phyloP scores from a whole-genome alignment of 1,140 invertebrate genomes.

The Ctenoplectra terminalis region DNA sequence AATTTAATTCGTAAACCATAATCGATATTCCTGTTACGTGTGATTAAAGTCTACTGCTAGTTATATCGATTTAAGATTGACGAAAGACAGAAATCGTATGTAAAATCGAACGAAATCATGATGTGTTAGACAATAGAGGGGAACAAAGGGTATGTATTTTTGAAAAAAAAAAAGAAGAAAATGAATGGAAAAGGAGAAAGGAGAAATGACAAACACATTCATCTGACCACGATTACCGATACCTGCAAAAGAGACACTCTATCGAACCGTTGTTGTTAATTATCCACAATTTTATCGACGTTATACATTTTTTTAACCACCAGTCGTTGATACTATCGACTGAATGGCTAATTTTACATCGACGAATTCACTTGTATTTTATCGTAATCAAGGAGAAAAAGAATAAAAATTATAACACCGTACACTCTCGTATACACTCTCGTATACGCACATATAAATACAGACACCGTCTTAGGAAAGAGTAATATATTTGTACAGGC shows the following conservation, averaged over 20 bases:
- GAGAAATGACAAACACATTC: constrained; percentile 3
- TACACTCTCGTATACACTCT: background rate
- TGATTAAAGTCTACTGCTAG: constrained; percentile 36
- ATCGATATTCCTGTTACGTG: constrained; percentile 39
- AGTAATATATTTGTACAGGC: constrained; percentile 57
- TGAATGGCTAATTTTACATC: constrained; percentile 42
- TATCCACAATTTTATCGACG: constrained; percentile 65
- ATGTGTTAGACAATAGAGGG: constrained; percentile 36
- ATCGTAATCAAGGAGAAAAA: background rate
- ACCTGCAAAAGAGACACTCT: constrained; percentile 66
- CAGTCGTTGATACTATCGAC: constrained; percentile 51
- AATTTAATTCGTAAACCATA: constrained; percentile 21
- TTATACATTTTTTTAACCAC: constrained; percentile 53
- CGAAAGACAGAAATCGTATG: constrained; percentile 11
- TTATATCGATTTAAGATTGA: constrained; percentile 24
- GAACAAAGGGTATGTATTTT: constrained; percentile 57
- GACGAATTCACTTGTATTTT: constrained; percentile 41
- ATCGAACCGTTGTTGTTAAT: constrained; percentile 63
- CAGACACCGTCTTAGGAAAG: constrained; percentile 1
- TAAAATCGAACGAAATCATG: constrained; percentile 9
- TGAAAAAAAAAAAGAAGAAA: constrained; percentile 41
- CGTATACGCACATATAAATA: background rate
- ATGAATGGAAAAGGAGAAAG: background rate
- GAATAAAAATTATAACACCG: too few relatives aligned
- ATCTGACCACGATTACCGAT: constrained; percentile 65